Evolutionary conservation across 1,140 invertebrate species (phyloP), one percentile per base, ranked within the genome.

Genomic region (Drosophila micromelanica): DNA sequence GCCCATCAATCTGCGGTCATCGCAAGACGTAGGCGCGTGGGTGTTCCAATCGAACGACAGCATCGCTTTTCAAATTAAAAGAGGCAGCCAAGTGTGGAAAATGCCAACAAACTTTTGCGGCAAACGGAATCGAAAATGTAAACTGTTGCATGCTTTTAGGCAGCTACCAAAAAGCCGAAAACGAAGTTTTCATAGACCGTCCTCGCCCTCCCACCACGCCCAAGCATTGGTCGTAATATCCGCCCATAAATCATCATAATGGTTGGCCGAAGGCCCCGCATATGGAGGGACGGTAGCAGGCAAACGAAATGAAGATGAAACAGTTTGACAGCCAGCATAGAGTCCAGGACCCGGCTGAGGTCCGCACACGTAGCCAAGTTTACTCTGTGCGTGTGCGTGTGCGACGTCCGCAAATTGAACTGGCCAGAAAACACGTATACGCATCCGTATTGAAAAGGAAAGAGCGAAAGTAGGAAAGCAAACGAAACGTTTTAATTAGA

Each of bases 171-270:
- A 72, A 54, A 8, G 13, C 27, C 43, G 13, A 49, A 23, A 15
- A 11, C 42, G 7, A 46, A 63, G 17, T 27, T 45, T 51, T 67
- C 49, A 35, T 60, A 43, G 27, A 61, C 56, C n/a, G 5, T 23
- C 30, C 51, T 27, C 27, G 27, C 5, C 27, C 27, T 5, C 27
- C 5, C 5, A 2, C 27, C 27, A 5, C 46, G 42, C 13, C 32
- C 46, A 57, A 49, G 45, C 42, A 35, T 56, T 61, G 56, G 43
- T 30, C 37, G 27, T 87, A 79, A 86, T 86, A 87, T 86, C 82
- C 82, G 79, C 73, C 73, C 78, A 86, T 86, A 87, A 86, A 86
- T 87, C 82, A 86, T 86, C 75, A 81, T 87, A 82, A 86, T 87
- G 82, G 82, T 45, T 32, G 9, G 23, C 55, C 71, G 45, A 59